Conservation (phyloP, 2,113 vertebrate species). For the Dromaius novaehollandiae region DNA sequence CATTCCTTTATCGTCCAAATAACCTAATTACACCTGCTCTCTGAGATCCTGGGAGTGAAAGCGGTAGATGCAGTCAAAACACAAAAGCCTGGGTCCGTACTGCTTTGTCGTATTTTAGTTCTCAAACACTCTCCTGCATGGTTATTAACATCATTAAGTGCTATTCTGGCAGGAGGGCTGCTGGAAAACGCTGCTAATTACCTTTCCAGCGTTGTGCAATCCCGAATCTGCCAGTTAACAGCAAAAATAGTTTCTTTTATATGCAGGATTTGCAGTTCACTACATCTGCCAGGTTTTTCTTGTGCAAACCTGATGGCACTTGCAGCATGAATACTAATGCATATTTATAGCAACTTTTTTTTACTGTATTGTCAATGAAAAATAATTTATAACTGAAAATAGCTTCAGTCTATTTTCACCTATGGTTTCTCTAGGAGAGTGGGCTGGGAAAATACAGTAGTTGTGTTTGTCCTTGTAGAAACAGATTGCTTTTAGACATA, state of each 20-base stretch:
- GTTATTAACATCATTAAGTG: constrained; percentile 49
- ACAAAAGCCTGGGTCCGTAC: background rate
- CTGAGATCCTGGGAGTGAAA: background rate
- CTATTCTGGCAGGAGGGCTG: constrained; percentile 27
- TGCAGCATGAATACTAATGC: background rate
- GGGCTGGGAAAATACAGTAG: background rate
- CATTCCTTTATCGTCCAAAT: constrained; percentile 35
- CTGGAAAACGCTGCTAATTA: constrained; percentile 27
- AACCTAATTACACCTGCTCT: constrained; percentile 50
- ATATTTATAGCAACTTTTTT: background rate
- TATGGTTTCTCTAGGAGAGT: background rate
- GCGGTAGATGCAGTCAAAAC: constrained; percentile 11
- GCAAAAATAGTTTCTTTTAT: background rate
- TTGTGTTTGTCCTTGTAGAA: background rate
- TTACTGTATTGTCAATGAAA: background rate
- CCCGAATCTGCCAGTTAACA: background rate
- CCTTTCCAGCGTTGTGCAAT: background rate
- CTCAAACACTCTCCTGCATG: background rate
- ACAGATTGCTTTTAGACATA: background rate
- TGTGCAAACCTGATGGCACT: background rate
- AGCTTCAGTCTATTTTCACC: background rate
- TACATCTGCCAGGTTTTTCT: background rate
- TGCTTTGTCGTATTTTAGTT: background rate
- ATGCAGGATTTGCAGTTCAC: background rate
- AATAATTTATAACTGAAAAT: background rate